phyloP scores from a whole-genome alignment of 1,140 invertebrate species.

The Pogonognathellus flavescens region DNA sequence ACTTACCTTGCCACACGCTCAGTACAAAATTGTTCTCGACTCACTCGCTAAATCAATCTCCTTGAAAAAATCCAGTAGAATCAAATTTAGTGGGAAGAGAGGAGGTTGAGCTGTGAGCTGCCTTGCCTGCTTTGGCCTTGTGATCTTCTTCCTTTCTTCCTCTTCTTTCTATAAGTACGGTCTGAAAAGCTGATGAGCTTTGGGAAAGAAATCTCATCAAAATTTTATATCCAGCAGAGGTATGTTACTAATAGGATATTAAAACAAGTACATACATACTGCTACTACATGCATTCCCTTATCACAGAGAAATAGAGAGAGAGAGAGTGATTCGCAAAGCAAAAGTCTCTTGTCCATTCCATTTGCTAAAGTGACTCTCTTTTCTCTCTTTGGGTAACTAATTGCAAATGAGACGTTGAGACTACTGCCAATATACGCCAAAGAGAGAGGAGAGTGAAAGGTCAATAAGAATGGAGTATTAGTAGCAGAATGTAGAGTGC shows the following conservation, averaged over 20 bases:
- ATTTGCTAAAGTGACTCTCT: conserved; percentile 45
- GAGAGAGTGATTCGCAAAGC: conserved; percentile 9
- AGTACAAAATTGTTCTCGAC: too few species aligned
- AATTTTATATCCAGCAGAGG: conserved; percentile 22
- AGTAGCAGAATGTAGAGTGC: too few species aligned
- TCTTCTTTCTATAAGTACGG: neutral
- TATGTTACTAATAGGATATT: too few species aligned
- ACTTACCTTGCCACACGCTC: neutral
- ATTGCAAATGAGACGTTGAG: conserved; percentile 6
- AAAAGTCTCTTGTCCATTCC: conserved; percentile 31
- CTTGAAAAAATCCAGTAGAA: neutral
- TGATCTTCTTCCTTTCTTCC: neutral
- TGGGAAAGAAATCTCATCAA: conserved; percentile 24
- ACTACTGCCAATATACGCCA: neutral
- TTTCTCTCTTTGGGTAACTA: neutral
- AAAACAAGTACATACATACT: too few species aligned
- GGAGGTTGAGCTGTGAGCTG: neutral
- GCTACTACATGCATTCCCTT: too few species aligned
- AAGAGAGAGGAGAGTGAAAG: neutral
- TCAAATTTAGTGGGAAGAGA: conserved; percentile 18
- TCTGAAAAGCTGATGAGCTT: neutral
- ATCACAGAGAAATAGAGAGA: too few species aligned
- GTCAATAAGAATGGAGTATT: neutral
- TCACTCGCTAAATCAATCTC: neutral
- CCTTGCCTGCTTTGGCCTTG: neutral